Conservation (phyloP, 2,888 invertebrate species). For the Physocephala rufipes region DNA sequence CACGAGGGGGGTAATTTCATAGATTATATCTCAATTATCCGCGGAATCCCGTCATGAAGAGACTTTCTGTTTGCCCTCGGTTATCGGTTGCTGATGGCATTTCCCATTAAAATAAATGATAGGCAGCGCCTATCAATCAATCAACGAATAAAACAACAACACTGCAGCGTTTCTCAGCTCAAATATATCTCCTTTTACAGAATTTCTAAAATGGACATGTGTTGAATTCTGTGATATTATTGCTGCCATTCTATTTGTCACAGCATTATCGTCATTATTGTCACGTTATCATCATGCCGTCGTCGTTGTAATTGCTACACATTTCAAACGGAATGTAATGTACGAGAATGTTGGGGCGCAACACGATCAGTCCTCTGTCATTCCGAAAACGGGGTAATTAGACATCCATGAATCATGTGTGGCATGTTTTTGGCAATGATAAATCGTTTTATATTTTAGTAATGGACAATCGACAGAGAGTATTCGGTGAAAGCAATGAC, state of each 20-base stretch:
- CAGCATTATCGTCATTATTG: background rate
- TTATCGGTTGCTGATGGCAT: slow-evolving; percentile 36
- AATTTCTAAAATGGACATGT: too few species aligned
- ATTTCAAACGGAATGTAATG: background rate
- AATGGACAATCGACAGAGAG: background rate
- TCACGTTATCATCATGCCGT: background rate
- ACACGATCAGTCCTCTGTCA: background rate
- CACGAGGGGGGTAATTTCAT: too few species aligned
- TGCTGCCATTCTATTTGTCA: slow-evolving; percentile 1
- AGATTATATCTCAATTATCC: too few species aligned
- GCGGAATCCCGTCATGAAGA: slow-evolving; percentile 2
- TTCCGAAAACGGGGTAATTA: slow-evolving; percentile 5
- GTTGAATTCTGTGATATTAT: background rate
- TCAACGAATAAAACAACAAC: background rate
- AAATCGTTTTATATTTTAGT: background rate
- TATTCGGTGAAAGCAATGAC: too few species aligned
- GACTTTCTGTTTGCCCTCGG: background rate
- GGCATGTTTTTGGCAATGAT: slow-evolving; percentile 11
- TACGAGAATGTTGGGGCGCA: background rate
- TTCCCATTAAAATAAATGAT: slow-evolving; percentile 44
- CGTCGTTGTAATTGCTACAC: background rate
- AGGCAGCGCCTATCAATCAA: slow-evolving; percentile 20
- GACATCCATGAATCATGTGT: background rate
- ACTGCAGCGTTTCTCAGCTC: background rate
- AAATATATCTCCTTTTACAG: too few species aligned